phyloP scores from a whole-genome alignment of 2,888 invertebrate genomes.

The Anoncus sp. region DNA sequence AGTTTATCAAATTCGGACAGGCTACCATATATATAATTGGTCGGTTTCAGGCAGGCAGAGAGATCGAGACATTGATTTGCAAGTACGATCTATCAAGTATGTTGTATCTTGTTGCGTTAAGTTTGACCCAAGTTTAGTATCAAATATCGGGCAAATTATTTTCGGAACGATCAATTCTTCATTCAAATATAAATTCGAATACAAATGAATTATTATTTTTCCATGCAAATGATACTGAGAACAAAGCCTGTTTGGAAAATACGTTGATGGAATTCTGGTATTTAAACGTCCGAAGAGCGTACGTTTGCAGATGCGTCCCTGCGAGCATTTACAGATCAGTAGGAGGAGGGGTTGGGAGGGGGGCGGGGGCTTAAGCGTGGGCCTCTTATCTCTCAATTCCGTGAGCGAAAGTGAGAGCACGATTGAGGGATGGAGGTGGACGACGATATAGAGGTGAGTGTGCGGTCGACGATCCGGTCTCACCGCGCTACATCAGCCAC shows the following conservation, averaged over 20 bases:
- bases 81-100: not conserved
- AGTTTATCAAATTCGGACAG: too few species aligned
- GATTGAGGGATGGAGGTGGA: constrained; percentile 37
- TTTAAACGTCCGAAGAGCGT: not conserved
- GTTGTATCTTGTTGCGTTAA: not conserved
- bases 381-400: constrained; percentile 81
- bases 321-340: constrained; percentile 65
- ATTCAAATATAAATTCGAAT: too few species aligned
- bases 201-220: not conserved
- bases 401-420: constrained; percentile 71
- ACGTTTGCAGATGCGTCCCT: constrained; percentile 69
- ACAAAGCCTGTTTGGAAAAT: not conserved
- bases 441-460: constrained; percentile 26
- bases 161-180: not conserved
- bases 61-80: not conserved
- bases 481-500: constrained; percentile 6
- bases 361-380: constrained; percentile 72
- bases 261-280: not conserved
- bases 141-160: not conserved
- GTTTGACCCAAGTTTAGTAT: not conserved
- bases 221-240: not conserved
- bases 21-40: too few species aligned
- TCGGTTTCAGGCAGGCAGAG: too few species aligned
- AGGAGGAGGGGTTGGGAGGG: constrained; percentile 14
- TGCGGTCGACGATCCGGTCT: constrained; percentile 36